phyloP scores from a whole-genome alignment of 1,140 invertebrate genomes.

The Lepidostoma basale region DNA sequence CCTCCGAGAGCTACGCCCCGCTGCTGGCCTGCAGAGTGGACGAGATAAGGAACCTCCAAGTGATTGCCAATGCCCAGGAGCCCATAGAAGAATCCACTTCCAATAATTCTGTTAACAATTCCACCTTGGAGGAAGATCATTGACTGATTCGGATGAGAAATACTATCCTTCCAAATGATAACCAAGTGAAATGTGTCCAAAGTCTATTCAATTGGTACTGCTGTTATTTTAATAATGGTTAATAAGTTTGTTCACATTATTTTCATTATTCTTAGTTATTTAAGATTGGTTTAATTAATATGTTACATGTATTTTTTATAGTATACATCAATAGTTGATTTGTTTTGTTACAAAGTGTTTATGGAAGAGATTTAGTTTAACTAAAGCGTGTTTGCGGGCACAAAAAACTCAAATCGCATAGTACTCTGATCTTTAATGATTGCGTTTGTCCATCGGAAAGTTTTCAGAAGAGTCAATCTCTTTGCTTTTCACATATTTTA shows the following conservation, averaged over 20 bases:
- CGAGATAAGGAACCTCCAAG: slow-evolving; percentile 44
- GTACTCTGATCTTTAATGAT: too few species aligned
- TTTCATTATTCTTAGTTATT: neutral
- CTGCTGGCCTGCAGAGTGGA: slow-evolving; percentile 37
- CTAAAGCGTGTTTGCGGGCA: too few species aligned
- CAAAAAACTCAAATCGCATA: too few species aligned
- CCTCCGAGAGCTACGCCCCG: slow-evolving; percentile 58
- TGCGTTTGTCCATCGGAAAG: too few species aligned
- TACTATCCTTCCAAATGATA: slow-evolving; percentile 21
- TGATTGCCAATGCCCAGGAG: slow-evolving; percentile 42
- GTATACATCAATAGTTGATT: slow-evolving; percentile 1
- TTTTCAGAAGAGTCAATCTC: too few species aligned
- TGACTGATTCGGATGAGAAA: slow-evolving; percentile 36
- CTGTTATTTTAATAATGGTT: slow-evolving; percentile 2
- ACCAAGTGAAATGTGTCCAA: neutral
- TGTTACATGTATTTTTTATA: slow-evolving; percentile 9
- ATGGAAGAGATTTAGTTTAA: too few species aligned
- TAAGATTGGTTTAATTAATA: slow-evolving; percentile 7
- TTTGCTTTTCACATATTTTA: too few species aligned
- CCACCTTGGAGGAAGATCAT: slow-evolving; percentile 36
- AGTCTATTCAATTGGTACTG: slow-evolving; percentile 4
- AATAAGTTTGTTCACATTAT: neutral
- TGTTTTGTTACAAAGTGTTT: slow-evolving; percentile 22
- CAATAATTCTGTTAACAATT: slow-evolving; percentile 35
- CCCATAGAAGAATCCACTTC: slow-evolving; percentile 39